phyloP scores from a whole-genome alignment of 1,140 invertebrate species.

The Sesamia nonagrioides region DNA sequence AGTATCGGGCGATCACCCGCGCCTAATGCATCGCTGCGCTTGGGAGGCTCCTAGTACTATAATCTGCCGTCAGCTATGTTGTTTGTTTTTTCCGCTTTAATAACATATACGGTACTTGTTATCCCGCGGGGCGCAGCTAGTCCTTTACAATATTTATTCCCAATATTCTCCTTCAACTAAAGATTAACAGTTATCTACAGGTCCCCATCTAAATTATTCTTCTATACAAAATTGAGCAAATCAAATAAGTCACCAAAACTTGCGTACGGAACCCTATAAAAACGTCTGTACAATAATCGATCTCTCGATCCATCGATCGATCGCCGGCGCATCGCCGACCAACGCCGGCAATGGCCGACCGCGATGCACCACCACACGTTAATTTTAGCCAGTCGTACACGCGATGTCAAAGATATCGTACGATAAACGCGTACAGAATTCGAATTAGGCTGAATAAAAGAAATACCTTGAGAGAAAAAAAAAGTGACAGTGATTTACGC shows the following conservation, averaged over 20 bases:
- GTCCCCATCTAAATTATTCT: neutral
- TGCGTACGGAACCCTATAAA: slow-evolving; percentile 43
- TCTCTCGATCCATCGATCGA: slow-evolving; percentile 55
- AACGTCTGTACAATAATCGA: slow-evolving; percentile 47
- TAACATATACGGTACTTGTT: too few relatives aligned
- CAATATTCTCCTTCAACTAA: neutral
- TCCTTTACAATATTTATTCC: neutral
- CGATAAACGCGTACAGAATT: slow-evolving; percentile 56
- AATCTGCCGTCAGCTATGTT: too few relatives aligned
- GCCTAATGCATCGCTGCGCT: too few relatives aligned
- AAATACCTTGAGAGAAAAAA: slow-evolving; percentile 47
- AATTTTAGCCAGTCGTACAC: slow-evolving; percentile 84
- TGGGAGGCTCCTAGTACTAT: too few relatives aligned
- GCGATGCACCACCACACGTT: slow-evolving; percentile 66
- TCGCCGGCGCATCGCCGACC: slow-evolving; percentile 46
- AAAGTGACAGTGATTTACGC: slow-evolving; percentile 46
- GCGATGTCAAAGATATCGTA: slow-evolving; percentile 75
- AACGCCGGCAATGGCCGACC: slow-evolving; percentile 14
- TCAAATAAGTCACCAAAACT: slow-evolving; percentile 32
- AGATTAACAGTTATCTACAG: neutral
- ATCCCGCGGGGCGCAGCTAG: too few relatives aligned
- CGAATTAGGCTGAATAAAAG: slow-evolving; percentile 33
- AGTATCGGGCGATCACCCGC: too few relatives aligned
- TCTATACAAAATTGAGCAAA: slow-evolving; percentile 7
- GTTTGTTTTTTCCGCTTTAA: too few relatives aligned